These are phyloP conservation scores for Erythrocercus mccallii DNA, from an alignment of 2,113 vertebrate species.

Conservation along the genomic window DNA sequence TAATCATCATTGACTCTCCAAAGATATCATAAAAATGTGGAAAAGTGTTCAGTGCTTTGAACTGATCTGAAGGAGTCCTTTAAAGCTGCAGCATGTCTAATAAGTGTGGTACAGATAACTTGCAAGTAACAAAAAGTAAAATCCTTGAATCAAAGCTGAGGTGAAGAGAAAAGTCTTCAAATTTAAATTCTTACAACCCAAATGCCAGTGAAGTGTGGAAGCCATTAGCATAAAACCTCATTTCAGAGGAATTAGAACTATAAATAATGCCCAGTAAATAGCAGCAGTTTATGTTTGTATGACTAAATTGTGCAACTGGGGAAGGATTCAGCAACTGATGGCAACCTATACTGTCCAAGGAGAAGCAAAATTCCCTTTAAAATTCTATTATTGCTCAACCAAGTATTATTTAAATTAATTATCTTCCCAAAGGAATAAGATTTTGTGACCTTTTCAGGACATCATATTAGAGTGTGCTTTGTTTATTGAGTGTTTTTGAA, in stretches of 20 bases:
- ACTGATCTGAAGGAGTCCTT: neutral
- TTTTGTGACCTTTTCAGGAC: constrained; percentile 7
- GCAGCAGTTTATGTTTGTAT: neutral
- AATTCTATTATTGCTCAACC: neutral
- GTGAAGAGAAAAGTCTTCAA: neutral
- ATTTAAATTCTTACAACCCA: neutral
- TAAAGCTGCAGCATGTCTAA: neutral
- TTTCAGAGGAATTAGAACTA: neutral
- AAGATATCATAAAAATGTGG: neutral
- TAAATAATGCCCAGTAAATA: neutral
- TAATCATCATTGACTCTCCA: neutral
- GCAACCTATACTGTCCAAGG: neutral
- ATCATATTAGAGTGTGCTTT: neutral
- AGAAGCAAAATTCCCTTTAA: neutral
- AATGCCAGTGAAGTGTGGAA: neutral
- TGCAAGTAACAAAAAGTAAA: neutral
- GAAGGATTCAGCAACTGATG: neutral
- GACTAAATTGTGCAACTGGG: neutral
- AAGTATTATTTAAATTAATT: neutral
- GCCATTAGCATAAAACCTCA: neutral
- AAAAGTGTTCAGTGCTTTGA: neutral
- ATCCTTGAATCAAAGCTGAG: neutral
- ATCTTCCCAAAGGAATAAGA: neutral
- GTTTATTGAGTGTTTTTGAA: constrained; percentile 13
- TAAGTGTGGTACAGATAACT: neutral